Conservation (phyloP, 2,797 vertebrate genomes). For the Phoebastria nigripes region DNA sequence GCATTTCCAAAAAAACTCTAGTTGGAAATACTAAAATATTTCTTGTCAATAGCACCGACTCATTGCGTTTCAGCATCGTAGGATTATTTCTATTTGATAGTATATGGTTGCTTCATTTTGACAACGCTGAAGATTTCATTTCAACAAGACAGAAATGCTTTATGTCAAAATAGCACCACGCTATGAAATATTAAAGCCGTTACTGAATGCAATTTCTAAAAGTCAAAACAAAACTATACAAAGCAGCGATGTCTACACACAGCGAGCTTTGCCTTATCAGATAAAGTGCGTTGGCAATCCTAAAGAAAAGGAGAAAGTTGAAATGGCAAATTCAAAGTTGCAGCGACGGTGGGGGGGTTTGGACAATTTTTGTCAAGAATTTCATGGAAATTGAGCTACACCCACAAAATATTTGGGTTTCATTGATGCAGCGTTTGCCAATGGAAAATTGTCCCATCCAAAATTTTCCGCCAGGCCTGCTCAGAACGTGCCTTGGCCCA, state of each 20-base stretch:
- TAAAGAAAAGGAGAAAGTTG: neutral
- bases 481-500: neutral
- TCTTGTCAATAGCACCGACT: neutral
- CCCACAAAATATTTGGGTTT: neutral
- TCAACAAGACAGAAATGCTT: neutral
- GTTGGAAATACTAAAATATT: neutral
- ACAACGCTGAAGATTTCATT: neutral
- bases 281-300: fast-evolving
- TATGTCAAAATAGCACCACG: neutral
- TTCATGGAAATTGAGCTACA: neutral
- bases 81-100: neutral
- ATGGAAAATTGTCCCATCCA: neutral
- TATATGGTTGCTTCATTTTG: neutral
- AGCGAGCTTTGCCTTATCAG: neutral
- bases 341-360: fast-evolving
- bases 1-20: neutral
- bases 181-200: neutral
- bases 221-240: neutral
- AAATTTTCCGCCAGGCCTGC: neutral
- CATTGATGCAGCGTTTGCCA: neutral
- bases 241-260: too few species aligned
- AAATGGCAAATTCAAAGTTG: neutral
- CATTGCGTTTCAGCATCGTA: fast-evolving
- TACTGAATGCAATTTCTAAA: neutral
- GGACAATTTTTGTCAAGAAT: neutral